Percentiles rank a stretch among this genome's conserved stretches.
These are phyloP conservation scores for Arenaria interpres DNA, from an alignment of 2,113 vertebrate species.

Conservation along the genomic window DNA sequence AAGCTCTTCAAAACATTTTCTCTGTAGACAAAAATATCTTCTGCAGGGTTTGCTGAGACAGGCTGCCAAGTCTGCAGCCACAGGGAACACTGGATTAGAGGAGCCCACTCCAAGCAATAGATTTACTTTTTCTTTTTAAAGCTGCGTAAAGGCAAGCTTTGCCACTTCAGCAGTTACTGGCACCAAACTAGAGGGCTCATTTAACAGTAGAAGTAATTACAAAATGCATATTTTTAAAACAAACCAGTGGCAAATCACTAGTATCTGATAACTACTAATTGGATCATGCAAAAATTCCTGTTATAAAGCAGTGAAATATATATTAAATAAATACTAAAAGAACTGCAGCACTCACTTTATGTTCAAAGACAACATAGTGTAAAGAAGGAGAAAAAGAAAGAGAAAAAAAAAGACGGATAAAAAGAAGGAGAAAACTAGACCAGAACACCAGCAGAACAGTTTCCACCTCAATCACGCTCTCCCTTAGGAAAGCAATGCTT, in stretches of 20 bases:
- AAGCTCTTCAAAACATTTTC: conserved; percentile 53
- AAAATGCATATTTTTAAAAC: background rate
- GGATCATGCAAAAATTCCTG: background rate
- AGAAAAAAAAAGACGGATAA: background rate
- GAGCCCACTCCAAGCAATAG: background rate
- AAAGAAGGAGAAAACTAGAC: background rate
- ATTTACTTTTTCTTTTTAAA: conserved; percentile 4
- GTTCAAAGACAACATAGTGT: background rate
- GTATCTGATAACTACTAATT: background rate
- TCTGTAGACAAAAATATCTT: conserved; percentile 64
- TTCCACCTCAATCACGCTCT: background rate
- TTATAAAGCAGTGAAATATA: background rate
- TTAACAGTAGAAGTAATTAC: background rate
- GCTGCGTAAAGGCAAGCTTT: background rate
- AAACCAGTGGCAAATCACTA: background rate
- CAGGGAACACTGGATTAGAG: conserved; percentile 7
- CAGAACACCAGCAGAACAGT: background rate
- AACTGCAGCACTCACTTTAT: background rate
- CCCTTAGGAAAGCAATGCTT: background rate
- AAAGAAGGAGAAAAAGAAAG: background rate
- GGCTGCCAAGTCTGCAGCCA: conserved; percentile 56
- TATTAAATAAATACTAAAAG: background rate
- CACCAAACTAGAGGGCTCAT: background rate
- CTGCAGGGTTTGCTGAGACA: background rate
- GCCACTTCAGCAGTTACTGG: background rate